Percentiles rank a stretch among this genome's conserved stretches.
Evolutionary conservation across 2,888 invertebrate genomes (phyloP).

Genomic region (Erebia palarica): DNA sequence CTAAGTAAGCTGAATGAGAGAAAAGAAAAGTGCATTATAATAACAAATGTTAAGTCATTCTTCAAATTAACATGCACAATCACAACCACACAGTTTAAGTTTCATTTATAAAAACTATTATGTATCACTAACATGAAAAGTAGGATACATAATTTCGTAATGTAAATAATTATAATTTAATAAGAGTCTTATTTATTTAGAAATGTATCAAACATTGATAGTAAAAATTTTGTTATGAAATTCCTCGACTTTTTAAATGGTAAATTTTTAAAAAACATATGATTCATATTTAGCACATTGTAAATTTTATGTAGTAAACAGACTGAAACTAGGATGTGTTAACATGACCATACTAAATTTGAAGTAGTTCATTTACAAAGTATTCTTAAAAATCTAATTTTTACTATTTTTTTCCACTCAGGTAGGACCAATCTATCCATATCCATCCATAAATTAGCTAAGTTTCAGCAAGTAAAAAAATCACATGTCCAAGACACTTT

Average conservation of each 20-base stretch:
- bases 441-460: not conserved
- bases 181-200: slow-evolving; percentile 11
- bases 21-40: not conserved
- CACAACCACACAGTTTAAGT: slow-evolving; percentile 33
- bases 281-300: slow-evolving; percentile 17
- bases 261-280: slow-evolving; percentile 35
- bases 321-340: no score
- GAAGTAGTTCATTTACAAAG: not conserved
- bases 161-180: not conserved
- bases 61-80: slow-evolving; percentile 34
- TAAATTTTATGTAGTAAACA: no score
- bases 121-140: slow-evolving; percentile 16
- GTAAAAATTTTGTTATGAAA: slow-evolving; percentile 19
- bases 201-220: slow-evolving; percentile 27
- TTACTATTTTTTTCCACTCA: no score
- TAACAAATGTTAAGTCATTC: slow-evolving; percentile 10
- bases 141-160: slow-evolving; percentile 3
- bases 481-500: not conserved
- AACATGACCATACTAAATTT: not conserved
- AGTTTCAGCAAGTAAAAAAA: not conserved
- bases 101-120: slow-evolving; percentile 22
- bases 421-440: no score
- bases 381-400: not conserved
- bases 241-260: slow-evolving; percentile 25
- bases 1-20: not conserved